A percentile compares a stretch with the other conserved stretches of the same genome.
These are phyloP conservation scores for Agrochola lychnidis DNA, from an alignment of 2,888 invertebrate genomes.

Conservation along the genomic window DNA sequence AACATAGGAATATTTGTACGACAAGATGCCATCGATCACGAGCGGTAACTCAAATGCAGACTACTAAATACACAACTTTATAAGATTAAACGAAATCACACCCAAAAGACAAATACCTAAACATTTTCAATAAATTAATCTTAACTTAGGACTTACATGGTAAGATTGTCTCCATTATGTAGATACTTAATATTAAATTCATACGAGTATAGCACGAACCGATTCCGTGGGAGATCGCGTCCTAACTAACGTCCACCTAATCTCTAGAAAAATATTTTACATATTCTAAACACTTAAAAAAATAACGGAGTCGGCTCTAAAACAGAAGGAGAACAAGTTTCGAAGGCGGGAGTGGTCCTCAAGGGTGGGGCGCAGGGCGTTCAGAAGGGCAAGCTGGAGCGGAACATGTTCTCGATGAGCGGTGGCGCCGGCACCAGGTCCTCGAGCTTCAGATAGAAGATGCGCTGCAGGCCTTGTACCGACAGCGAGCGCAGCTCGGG, in stretches of 20 bases:
- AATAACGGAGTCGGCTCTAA: constrained; percentile 88
- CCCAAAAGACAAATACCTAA: constrained; percentile 81
- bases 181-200: constrained; percentile 72
- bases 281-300: constrained; percentile 88
- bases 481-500: constrained; percentile 98
- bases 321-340: constrained; percentile 80
- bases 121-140: constrained; percentile 88
- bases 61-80: constrained; percentile 87
- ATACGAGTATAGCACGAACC: constrained; percentile 82
- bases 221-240: constrained; percentile 89
- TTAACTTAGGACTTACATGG: constrained; percentile 81
- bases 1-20: constrained; percentile 91
- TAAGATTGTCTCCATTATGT: constrained; percentile 80
- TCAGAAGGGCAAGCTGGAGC: constrained; percentile 98
- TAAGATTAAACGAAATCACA: constrained; percentile 88
- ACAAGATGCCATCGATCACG: constrained; percentile 91
- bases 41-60: constrained; percentile 91
- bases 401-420: constrained; percentile 98
- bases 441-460: constrained; percentile 98
- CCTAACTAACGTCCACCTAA: constrained; percentile 84
- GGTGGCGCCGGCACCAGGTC: constrained; percentile 97
- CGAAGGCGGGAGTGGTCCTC: constrained; percentile 88
- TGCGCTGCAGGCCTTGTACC: constrained; percentile 97
- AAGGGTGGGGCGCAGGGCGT: constrained; percentile 68
- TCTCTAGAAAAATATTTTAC: constrained; percentile 88